Evolutionary conservation across 2,888 invertebrate genomes (phyloP), one percentile per base, ranked within the genome.

Genomic region (Cosmorhoe ocellata): DNA sequence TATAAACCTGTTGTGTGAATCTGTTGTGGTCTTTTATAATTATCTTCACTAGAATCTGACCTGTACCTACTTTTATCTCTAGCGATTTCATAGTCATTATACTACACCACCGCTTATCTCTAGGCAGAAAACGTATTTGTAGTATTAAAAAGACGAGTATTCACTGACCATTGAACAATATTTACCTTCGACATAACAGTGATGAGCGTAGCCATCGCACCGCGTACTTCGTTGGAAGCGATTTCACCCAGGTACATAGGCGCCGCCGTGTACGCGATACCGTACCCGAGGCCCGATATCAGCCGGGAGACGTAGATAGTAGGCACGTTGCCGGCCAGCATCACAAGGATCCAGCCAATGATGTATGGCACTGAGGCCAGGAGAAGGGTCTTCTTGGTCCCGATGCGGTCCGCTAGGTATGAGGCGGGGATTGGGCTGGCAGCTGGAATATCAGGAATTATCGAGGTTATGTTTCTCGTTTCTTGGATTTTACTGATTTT

Each of bases 231-330:
- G 65, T 92, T 89, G 12, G 92, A 92, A 2, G 92, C 92, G 32
- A 92, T 92, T 69, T 92, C 92, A 7, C 92, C 92, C 37, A 92
- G 81, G 69, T 92, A 92, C 92, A 92, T 92, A 0, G 92, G 92
- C 7, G 92, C 92, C 1, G 91, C 83, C 1, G 92, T 92, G 70
- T 92, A 92, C 0, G 91, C 91, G 28, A 92, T 84, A 31, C 92
- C 92, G 63, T 92, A 93, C 0, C 93, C 92, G 0, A 94, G 70
- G 0, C 94, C 94, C 0, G 92, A 92, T 60, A 93, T 88, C 58
- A 93, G 83, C 0, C 92, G 82, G 0, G 92, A 90, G 0, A 89
- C 83, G 73, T 93, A 93, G 40, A 94, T 86, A 9, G 91, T 84
- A 11, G 91, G 84, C 0, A 92, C 91, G 34, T 88, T 90, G 59